Conservation (phyloP, 2,113 vertebrate genomes). For the Chascanopsetta lugubris region DNA sequence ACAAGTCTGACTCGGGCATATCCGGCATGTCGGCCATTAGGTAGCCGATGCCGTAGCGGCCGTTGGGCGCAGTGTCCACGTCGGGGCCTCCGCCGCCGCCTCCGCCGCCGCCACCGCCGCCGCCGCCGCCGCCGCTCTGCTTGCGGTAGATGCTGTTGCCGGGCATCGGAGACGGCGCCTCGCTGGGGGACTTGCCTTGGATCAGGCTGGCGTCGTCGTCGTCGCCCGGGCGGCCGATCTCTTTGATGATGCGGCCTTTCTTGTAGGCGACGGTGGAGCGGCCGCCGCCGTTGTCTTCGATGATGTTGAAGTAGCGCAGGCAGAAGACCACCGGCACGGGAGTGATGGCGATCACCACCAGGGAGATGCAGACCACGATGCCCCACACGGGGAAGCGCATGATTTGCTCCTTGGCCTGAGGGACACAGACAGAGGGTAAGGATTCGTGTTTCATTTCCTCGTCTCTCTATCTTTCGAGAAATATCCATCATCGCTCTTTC, state of each 20-base stretch:
- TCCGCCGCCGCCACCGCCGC: slow-evolving; percentile 77
- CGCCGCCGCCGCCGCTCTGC: slow-evolving; percentile 77
- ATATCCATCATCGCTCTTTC: too few species aligned
- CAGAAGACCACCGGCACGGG: slow-evolving; percentile 89
- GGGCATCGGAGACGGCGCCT: slow-evolving; percentile 89
- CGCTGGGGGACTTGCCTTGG: slow-evolving; percentile 88
- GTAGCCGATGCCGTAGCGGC: slow-evolving; percentile 94
- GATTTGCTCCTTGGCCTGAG: slow-evolving; percentile 85
- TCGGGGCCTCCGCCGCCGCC: slow-evolving; percentile 70
- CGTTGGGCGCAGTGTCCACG: slow-evolving; percentile 87
- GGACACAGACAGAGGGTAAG: too few species aligned
- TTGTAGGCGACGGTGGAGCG: slow-evolving; percentile 90
- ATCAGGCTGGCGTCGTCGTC: slow-evolving; percentile 91
- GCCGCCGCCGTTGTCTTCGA: slow-evolving; percentile 83
- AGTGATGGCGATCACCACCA: slow-evolving; percentile 88
- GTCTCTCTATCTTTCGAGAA: too few species aligned
- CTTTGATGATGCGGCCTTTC: slow-evolving; percentile 92
- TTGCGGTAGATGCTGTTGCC: slow-evolving; percentile 92
- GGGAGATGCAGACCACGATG: slow-evolving; percentile 86
- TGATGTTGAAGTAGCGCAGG: slow-evolving; percentile 87
- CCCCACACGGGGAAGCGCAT: slow-evolving; percentile 90
- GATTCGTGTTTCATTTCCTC: too few species aligned
- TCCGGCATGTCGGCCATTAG: slow-evolving; percentile 93
- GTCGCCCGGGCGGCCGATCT: slow-evolving; percentile 83
- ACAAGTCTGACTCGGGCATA: slow-evolving; percentile 95